Base-by-base conservation (phyloP, 2,888 invertebrate genomes). In the Meghimatium bilineatum region DNA sequence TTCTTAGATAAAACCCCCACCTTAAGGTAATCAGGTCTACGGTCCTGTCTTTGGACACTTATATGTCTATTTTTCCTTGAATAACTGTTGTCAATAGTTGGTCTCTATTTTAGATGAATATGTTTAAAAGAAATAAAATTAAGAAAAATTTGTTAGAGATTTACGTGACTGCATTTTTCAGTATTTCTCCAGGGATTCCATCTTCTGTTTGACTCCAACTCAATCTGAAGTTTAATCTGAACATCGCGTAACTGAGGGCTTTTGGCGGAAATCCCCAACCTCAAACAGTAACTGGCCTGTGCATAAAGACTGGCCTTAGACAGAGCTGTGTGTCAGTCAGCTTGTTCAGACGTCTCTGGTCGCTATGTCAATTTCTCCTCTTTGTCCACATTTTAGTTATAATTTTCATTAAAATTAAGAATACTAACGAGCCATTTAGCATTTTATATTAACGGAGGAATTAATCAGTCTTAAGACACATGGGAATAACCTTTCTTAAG, bases 391-490 rank as follows among this genome's bases (percentile, higher is more conserved):
- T 52, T 74, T 74, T 8, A 52, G 72, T 32, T 32, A 20, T 72
- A 44, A 36, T 72, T 44, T 49, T 52, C 52, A 32, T 74, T 49
- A 17, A 52, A 52, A 52, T 10, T 74, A 49, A 10, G 74, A 26
- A 52, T 52, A n/a, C 52, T 32, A 74, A 52, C 52, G 52, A 32
- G 20, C 32, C 52, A 74, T 74, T n/a, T 74, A 74, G 74, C 74
- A 52, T 74, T 72, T 74, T 32, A 74, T 56, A 52, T 49, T 52
- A 49, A 32, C 52, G 29, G 32, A 29, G 74, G 52, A 74, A 74
- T 74, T 74, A 74, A 74, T 74, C 74, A 74, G 52, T 23, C 32
- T 74, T 32, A 52, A 74, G 52, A 52, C 74, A 32, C 23, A 38
- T 36, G 71, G 71, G 71, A 38, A 71, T 71, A 71, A 71, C 71